Base-by-base conservation (phyloP, 2,113 vertebrate genomes). In the Tupaia chinensis region DNA sequence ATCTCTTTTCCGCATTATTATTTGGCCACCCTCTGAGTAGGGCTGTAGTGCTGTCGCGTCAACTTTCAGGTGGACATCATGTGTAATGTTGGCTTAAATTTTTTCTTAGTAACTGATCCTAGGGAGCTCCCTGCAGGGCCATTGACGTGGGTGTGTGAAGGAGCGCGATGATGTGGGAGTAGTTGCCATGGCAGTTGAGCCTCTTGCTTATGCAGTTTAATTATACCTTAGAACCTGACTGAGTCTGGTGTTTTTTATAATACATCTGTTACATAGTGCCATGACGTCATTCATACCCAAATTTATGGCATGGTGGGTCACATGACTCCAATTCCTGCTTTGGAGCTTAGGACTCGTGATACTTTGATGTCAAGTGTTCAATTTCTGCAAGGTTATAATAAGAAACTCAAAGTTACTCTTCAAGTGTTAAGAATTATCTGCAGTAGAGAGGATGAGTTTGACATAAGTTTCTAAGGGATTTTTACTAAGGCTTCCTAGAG, bases 131-230 rank as follows among this genome's bases (percentile, higher is more conserved):
- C 44, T 44, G 44, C 44, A 44, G 5, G 44, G 44, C 44, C 44
- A 44, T 44, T 44, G 44, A 44, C 44, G 44, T 44, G 44, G 44
- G 44, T 44, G n/a, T 60, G 13, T 16, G 17, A 12, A 87, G 65
- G 54, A 60, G 22, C 74, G 69, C 12, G 8, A 16, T 58, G 7
- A 32, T 60, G 61, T 83, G 68, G 60, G 77, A 74, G 78, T 76
- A 16, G 86, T 94, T 94, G 54, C 86, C n/a, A 89, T 89, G 70
- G 86, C 61, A 89, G 9, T 34, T 76, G 93, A 60, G n/a, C 25
- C 16, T 94, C 53, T 76, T 76, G 69, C 70, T 76, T 32, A 60
- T 83, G 61, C 16, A 53, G 53, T 83, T 89, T 94, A 76, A 76
- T 80, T 89, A 23, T 89, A 66, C 61, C 25, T 58, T 15, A 60